Base-by-base conservation (phyloP, 2,888 invertebrate species). In the Punctoribates punctum region DNA sequence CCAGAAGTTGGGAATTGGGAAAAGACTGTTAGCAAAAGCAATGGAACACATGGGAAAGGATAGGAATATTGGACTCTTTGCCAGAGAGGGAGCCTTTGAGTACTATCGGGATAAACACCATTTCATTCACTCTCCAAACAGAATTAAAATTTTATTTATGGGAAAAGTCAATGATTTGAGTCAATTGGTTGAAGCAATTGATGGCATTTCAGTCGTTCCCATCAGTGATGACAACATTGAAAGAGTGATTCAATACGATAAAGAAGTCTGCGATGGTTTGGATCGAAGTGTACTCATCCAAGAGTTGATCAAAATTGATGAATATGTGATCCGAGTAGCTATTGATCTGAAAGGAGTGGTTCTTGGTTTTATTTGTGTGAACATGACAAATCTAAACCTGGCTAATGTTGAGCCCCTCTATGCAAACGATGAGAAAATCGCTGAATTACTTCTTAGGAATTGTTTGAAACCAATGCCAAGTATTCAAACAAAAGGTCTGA, bases 1-100 rank as follows among this genome's bases (percentile, higher is more conserved):
- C 29, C 77, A 78, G 42, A 78, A 77, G 6, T 29, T 27, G 8
- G 79, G 79, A 13, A 70, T 79, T 17, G 78, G 79, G 23, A 23
- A 42, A 25, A 74, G 74, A 67, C 75, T 79, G 20, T 78, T 77
- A 75, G 67, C 76, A 13, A 76, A 73, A 20, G 76, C 76, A 38
- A 51, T 78, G 65, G 73, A 78, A 13, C 77, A 78, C 62, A 48
- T 77, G 1, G 79, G 75, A 9, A 8, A 3, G 4, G 6, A 20
- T 0, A 48, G 77, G 9, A 79, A 78, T 23, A 76, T 34, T 17
- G 74, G 60, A 23, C n/a, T 79, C 0, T 78, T 77, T 51, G 77
- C 79, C 74, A 77, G n/a, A 60, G 75, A 15, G 78, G 78, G 20
- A 57, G 77, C 13, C 75, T 76, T 20, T 67, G 70, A 62, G 76